A percentile compares a stretch with the other conserved stretches of the same genome.
Evolutionary conservation across 2,797 vertebrate species (phyloP).

Genomic region (Spinibarbus caldwelli): DNA sequence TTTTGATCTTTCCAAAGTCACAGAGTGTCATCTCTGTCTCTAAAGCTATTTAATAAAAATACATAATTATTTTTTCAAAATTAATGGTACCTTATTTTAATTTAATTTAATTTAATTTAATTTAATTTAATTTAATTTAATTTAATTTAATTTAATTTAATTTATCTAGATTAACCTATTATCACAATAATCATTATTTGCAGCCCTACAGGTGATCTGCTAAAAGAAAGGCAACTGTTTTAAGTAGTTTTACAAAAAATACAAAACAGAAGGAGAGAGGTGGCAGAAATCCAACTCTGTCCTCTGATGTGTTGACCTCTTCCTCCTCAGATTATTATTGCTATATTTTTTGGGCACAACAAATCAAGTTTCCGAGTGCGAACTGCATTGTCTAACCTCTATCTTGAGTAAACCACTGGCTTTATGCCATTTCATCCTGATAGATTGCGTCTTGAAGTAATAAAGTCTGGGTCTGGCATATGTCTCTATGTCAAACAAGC

Average conservation of each 20-base stretch:
- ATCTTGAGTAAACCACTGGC: constrained; percentile 7
- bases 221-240: neutral
- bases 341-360: neutral
- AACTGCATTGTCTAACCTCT: constrained; percentile 8
- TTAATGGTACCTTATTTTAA: too few relatives aligned
- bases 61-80: too few relatives aligned
- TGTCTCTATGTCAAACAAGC: constrained; percentile 29
- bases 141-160: too few relatives aligned
- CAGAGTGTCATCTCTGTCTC: too few relatives aligned
- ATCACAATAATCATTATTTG: neutral
- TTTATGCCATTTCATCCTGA: constrained; percentile 28
- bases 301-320: constrained; percentile 16
- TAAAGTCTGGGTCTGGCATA: constrained; percentile 16
- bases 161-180: neutral
- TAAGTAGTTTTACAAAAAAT: neutral
- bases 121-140: too few relatives aligned
- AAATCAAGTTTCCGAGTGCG: constrained; percentile 13
- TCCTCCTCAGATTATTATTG: constrained; percentile 9
- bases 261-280: neutral
- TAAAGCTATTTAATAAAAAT: too few relatives aligned
- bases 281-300: constrained; percentile 19
- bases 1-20: constrained; percentile 18
- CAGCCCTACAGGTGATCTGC: neutral
- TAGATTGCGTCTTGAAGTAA: constrained; percentile 23
- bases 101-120: too few relatives aligned